These are phyloP conservation scores for Carettochelys insculpta DNA, from an alignment of 2,113 vertebrate species.

Conservation along the genomic window DNA sequence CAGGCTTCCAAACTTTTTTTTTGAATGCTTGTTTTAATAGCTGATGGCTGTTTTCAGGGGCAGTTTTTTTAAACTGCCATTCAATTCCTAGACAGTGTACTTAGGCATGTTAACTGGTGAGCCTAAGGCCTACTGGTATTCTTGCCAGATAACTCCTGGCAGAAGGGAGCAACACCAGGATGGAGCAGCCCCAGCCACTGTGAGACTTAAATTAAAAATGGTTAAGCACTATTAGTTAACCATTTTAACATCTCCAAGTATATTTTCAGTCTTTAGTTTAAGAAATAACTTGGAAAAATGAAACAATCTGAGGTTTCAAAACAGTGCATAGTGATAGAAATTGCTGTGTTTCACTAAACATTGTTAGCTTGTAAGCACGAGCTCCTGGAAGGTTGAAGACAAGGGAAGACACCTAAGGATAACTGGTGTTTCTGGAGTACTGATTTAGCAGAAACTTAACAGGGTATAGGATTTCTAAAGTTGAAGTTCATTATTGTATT, in stretches of 20 bases:
- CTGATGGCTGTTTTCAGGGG: neutral
- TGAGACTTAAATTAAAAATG: too few species aligned
- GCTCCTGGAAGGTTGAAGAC: neutral
- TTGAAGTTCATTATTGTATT: neutral
- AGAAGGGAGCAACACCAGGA: too few species aligned
- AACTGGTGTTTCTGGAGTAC: neutral
- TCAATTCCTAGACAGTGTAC: neutral
- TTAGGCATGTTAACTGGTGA: neutral
- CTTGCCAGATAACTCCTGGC: too few species aligned
- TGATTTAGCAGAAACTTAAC: neutral
- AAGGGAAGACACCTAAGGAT: neutral
- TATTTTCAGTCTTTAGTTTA: neutral
- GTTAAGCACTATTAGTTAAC: too few species aligned
- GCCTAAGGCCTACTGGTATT: too few species aligned
- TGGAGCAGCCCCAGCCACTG: too few species aligned
- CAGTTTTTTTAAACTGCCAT: neutral
- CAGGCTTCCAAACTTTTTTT: neutral
- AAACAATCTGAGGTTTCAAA: neutral
- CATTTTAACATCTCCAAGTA: too few species aligned
- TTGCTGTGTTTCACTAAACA: neutral
- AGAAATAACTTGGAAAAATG: neutral
- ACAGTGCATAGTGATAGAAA: neutral
- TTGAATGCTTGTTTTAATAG: neutral
- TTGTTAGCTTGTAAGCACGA: neutral
- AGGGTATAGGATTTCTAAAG: neutral